A percentile compares a stretch with the other conserved stretches of the same genome.
Conservation (phyloP, 2,797 vertebrate species). For the Sparidentex hasta region DNA sequence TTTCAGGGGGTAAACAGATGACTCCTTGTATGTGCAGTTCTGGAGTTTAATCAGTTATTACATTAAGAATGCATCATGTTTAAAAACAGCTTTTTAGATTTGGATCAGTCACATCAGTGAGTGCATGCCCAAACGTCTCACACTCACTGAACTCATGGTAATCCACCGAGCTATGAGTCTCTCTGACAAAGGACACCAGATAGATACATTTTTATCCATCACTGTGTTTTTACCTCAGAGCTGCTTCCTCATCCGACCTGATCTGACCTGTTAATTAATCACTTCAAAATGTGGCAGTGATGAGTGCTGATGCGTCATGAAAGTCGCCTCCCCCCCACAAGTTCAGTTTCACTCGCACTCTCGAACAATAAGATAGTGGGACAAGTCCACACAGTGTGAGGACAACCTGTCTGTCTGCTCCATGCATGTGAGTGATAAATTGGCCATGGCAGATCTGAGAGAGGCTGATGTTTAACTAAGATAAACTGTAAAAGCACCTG, state of each 20-base stretch:
- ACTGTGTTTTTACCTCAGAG: not conserved
- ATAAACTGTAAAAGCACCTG: slow-evolving; percentile 77
- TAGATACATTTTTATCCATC: not conserved
- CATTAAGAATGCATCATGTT: not conserved
- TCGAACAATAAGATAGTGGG: not conserved
- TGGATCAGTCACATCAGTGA: not conserved
- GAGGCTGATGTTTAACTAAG: slow-evolving; percentile 82
- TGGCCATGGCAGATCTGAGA: slow-evolving; percentile 43
- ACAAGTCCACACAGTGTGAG: not conserved
- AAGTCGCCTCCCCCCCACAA: too few species aligned
- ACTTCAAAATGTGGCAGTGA: not conserved
- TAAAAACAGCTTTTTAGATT: not conserved
- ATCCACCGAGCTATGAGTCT: slow-evolving; percentile 6
- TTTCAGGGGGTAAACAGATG: not conserved
- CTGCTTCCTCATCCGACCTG: not conserved
- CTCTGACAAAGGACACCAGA: not conserved
- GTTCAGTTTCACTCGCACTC: not conserved
- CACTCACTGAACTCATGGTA: not conserved
- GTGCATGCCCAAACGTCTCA: not conserved
- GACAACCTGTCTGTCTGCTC: slow-evolving; percentile 19
- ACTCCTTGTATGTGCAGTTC: not conserved
- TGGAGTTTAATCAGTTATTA: not conserved
- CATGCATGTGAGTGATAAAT: not conserved
- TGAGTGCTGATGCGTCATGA: not conserved
- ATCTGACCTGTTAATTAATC: not conserved